Percentiles rank a stretch among this genome's conserved stretches.
Evolutionary conservation across 2,113 vertebrate genomes (phyloP).

Genomic region (Myiopsitta monachus): DNA sequence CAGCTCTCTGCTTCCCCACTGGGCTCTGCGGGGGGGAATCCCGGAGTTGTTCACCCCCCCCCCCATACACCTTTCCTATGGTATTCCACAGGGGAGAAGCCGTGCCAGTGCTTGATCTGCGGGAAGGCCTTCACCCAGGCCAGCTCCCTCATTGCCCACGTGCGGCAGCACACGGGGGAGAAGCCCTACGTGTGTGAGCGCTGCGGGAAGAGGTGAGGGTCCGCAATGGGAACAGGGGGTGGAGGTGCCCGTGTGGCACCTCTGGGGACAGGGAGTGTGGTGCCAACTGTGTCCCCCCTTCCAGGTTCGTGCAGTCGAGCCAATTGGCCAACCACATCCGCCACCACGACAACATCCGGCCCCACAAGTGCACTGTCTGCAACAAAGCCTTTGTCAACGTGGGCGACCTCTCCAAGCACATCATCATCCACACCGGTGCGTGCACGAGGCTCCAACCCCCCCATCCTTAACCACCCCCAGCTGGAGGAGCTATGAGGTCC

Average conservation of each 20-base stretch:
- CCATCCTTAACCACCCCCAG: accelerated
- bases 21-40: background rate
- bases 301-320: constrained; percentile 96
- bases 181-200: constrained; percentile 98
- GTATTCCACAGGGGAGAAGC: constrained; percentile 88
- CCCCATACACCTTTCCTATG: background rate
- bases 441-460: background rate
- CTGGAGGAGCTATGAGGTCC: background rate
- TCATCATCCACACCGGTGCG: constrained; percentile 97
- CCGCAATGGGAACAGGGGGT: accelerated
- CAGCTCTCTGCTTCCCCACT: background rate
- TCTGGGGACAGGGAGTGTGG: accelerated
- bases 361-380: constrained; percentile 94
- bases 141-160: constrained; percentile 95
- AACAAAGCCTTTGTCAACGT: constrained; percentile 97
- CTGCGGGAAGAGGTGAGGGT: constrained; percentile 91
- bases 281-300: accelerated
- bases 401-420: constrained; percentile 96
- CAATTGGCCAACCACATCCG: constrained; percentile 98
- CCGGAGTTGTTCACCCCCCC: background rate
- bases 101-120: constrained; percentile 91
- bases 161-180: constrained; percentile 97
- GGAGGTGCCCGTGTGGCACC: accelerated
- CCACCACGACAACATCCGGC: constrained; percentile 97
- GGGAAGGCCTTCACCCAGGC: constrained; percentile 98